Base-by-base conservation (phyloP, 2,888 invertebrate genomes). In the Spilarctia lutea region DNA sequence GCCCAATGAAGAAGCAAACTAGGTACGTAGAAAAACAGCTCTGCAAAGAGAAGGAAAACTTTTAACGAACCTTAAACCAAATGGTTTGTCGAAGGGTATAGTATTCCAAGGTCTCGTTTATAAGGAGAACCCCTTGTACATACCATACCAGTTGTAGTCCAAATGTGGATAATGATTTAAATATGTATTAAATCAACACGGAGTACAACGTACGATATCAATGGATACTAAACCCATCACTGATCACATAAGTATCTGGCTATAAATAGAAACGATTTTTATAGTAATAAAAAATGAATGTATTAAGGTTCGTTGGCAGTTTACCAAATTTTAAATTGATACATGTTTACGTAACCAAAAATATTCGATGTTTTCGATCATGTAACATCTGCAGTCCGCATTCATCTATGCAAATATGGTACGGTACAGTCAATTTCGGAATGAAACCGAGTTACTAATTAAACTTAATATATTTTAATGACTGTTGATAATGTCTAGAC, bases 331-430 rank as follows among this genome's bases (percentile, higher is more conserved):
- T 71, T 60, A 73, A 76, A 80, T 79, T 78, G 35, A 75, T 76
- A 78, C 76, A 67, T 75, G 76, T 76, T 83, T 82, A 79, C 76
- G 76, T 77, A 84, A 84, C 75, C 72, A 68, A 70, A 75, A 65
- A 70, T 79, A 73, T 79, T 75, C 78, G 76, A 76, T 33, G 75
- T 75, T 82, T 76, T 78, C 48, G 74, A 73, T 80, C 77, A 83
- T 78, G 75, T 83, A 84, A 81, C 75, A 80, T 74, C 76, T 80
- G 79, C 78, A 78, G 78, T 79, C 76, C 69, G 74, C 80, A 69
- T 76, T 80, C n/a, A 71, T 48, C 35, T 68, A 77, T 76, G 76
- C 78, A 83, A 75, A 76, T 42, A 72, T 79, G 68, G 66, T 73
- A 73, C 65, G 75, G 73, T 74, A 24, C n/a, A n/a, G n/a, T n/a